Percentiles rank a stretch among this genome's conserved stretches.
phyloP scores from a whole-genome alignment of 2,888 invertebrate genomes.

The Candidula unifasciata region DNA sequence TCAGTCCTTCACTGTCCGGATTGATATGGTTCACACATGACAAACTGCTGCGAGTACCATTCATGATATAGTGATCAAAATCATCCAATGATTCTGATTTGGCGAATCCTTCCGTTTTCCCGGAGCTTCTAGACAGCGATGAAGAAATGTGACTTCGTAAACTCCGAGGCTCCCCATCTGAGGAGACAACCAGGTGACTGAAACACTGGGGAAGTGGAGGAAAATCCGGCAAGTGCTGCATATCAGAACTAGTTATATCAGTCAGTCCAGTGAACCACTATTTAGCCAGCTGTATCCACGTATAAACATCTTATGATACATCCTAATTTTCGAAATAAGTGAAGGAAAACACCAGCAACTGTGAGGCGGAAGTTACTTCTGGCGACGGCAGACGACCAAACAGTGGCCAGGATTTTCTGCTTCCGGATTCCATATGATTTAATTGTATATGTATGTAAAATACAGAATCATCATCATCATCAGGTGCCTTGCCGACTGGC shows the following conservation, averaged over 20 bases:
- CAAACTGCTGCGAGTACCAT: constrained; percentile 11
- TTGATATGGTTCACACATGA: not conserved
- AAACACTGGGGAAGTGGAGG: constrained; percentile 53
- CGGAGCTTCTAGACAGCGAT: not conserved
- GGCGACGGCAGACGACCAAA: too few species aligned
- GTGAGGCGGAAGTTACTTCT: constrained; percentile 4
- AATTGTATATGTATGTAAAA: too few species aligned
- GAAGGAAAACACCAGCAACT: not conserved
- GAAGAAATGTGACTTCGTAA: not conserved
- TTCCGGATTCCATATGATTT: too few species aligned
- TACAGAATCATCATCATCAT: too few species aligned
- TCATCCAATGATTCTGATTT: not conserved
- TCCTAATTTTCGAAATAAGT: too few species aligned
- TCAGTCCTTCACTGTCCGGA: not conserved
- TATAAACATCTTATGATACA: not conserved
- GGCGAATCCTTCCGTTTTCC: constrained; percentile 9
- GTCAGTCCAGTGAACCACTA: not conserved
- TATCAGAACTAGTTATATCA: not conserved
- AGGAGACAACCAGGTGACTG: constrained; percentile 45
- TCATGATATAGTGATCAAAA: constrained; percentile 28
- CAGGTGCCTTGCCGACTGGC: too few species aligned
- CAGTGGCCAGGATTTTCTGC: too few species aligned
- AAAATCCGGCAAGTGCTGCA: constrained; percentile 44
- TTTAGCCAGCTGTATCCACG: not conserved
- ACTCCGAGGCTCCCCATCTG: constrained; percentile 28